Conservation (phyloP, 1,140 invertebrate genomes). For the Caenorhabditis latens region DNA sequence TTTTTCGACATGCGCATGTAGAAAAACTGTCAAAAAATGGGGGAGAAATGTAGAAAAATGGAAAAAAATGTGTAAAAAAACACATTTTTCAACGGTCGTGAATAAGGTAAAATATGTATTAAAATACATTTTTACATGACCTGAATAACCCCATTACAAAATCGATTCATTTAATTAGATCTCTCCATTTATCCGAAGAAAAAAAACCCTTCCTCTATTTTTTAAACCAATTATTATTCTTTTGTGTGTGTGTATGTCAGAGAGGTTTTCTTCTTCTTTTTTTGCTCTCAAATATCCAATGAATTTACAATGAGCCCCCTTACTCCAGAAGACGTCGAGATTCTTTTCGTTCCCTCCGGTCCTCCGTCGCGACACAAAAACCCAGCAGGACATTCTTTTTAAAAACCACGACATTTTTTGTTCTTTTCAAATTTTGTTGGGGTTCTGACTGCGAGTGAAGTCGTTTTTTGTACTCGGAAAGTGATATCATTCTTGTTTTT, state of each 20-base stretch:
- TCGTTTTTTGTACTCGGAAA: no score
- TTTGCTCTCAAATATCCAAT: conserved; percentile 16
- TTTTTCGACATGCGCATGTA: no score
- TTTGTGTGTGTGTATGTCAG: conserved; percentile 27
- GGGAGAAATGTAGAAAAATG: no score
- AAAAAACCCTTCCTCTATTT: background rate
- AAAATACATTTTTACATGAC: no score
- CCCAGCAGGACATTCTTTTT: background rate
- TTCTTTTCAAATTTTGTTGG: no score
- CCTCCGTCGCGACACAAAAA: background rate
- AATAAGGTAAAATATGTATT: no score
- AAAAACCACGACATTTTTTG: no score
- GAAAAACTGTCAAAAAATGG: no score
- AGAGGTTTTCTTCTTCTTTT: conserved; percentile 13
- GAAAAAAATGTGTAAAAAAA: no score
- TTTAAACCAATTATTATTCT: conserved; percentile 35
- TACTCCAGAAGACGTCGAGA: background rate
- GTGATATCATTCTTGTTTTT: no score
- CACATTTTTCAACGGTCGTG: no score
- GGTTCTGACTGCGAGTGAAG: no score
- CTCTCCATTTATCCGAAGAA: background rate
- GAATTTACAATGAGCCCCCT: conserved; percentile 1
- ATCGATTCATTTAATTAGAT: background rate
- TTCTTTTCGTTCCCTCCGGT: background rate
- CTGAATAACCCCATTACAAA: background rate